phyloP scores from a whole-genome alignment of 2,113 vertebrate species.

The Arenaria interpres region DNA sequence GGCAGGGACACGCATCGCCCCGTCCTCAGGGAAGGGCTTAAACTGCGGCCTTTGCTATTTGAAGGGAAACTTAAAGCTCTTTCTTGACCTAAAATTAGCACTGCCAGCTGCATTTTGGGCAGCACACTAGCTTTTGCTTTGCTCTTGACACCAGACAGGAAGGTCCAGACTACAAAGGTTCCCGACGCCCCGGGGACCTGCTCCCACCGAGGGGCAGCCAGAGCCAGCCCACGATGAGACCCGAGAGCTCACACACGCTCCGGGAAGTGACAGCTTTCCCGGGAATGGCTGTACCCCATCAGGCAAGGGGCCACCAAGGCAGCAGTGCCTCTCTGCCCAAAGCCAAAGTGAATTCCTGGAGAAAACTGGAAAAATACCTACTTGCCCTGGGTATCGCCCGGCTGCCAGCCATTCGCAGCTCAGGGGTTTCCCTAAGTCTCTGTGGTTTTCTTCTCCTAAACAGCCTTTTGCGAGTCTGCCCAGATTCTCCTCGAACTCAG shows the following conservation, averaged over 20 bases:
- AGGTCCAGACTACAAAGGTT: background rate
- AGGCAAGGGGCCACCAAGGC: background rate
- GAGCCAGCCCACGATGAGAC: background rate
- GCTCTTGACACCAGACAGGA: background rate
- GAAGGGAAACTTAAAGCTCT: background rate
- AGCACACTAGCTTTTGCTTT: background rate
- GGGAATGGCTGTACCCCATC: accelerated
- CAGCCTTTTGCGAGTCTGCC: background rate
- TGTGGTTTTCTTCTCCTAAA: background rate
- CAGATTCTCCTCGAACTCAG: background rate
- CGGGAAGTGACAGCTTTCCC: background rate
- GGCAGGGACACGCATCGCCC: background rate
- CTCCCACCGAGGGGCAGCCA: background rate
- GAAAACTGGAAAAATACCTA: background rate
- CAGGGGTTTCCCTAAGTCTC: background rate
- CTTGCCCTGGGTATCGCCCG: background rate
- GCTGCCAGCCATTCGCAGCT: background rate
- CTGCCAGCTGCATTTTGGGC: background rate
- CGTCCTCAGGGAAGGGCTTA: background rate
- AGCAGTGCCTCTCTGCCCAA: background rate
- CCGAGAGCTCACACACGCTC: background rate
- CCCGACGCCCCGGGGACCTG: accelerated
- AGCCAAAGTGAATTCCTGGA: background rate
- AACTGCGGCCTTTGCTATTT: background rate
- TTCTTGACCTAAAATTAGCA: constrained; percentile 6